These are phyloP conservation scores for Apteryx mantelli DNA, from an alignment of 2,113 vertebrate species.

Conservation along the genomic window DNA sequence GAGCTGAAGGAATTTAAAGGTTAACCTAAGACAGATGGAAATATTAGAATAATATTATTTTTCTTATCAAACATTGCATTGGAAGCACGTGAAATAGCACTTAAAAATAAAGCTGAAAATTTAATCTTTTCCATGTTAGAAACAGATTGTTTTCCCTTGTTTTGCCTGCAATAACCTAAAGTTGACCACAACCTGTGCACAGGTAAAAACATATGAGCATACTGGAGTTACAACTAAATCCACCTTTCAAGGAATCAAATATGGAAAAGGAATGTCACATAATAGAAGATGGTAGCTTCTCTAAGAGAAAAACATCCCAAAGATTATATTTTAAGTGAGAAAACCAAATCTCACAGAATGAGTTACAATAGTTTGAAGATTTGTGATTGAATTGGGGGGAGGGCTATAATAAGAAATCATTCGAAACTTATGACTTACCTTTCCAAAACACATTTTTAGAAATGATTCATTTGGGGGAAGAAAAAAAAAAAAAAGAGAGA, in stretches of 20 bases:
- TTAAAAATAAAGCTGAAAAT: background rate
- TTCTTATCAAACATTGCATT: background rate
- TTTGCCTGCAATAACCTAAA: background rate
- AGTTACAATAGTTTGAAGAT: background rate
- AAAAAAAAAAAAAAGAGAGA: rapidly evolving
- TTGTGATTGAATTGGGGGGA: background rate
- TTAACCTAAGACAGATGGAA: background rate
- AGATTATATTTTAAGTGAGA: background rate
- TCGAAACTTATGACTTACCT: background rate
- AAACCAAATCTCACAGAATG: background rate
- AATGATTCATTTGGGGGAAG: background rate
- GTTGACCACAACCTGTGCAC: background rate
- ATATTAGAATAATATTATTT: background rate
- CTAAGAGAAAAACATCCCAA: background rate
- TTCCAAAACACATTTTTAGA: too few relatives aligned
- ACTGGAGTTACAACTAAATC: background rate
- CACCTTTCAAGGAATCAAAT: background rate
- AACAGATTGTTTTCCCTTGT: background rate
- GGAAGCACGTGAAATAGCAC: background rate
- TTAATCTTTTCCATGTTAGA: background rate
- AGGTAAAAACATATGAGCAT: background rate
- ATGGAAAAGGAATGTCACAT: background rate
- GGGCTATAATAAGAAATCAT: background rate
- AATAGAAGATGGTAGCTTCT: background rate
- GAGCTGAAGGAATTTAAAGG: background rate